Conservation (phyloP, 2,888 invertebrate genomes). For the Clanis bilineata region DNA sequence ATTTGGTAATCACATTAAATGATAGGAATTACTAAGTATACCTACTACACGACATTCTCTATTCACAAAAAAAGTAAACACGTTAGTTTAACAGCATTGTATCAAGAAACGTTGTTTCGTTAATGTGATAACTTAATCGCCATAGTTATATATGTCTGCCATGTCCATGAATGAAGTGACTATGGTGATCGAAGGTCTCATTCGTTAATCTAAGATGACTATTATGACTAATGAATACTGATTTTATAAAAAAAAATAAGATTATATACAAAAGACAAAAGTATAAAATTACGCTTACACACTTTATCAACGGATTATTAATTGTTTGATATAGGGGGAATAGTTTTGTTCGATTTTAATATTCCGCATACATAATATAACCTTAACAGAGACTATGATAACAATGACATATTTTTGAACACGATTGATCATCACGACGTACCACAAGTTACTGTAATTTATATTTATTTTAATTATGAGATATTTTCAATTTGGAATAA, state of each 20-base stretch:
- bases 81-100: no score
- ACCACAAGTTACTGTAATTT: neutral
- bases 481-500: neutral
- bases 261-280: constrained; percentile 14
- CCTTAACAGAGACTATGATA: neutral
- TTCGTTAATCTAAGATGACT: no score
- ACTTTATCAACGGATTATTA: neutral
- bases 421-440: neutral
- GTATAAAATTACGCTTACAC: neutral
- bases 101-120: no score
- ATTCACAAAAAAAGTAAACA: no score
- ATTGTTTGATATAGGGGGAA: neutral
- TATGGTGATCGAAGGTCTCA: no score
- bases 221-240: constrained; percentile 2
- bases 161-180: neutral
- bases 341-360: neutral
- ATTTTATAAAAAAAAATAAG: neutral
- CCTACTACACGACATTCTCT: no score
- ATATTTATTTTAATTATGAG: neutral
- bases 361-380: neutral
- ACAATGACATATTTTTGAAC: neutral
- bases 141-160: no score
- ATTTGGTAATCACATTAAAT: no score
- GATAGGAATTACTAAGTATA: no score
- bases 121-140: no score